Base-by-base conservation (phyloP, 2,113 vertebrate species). In the Malaclemys terrapin region DNA sequence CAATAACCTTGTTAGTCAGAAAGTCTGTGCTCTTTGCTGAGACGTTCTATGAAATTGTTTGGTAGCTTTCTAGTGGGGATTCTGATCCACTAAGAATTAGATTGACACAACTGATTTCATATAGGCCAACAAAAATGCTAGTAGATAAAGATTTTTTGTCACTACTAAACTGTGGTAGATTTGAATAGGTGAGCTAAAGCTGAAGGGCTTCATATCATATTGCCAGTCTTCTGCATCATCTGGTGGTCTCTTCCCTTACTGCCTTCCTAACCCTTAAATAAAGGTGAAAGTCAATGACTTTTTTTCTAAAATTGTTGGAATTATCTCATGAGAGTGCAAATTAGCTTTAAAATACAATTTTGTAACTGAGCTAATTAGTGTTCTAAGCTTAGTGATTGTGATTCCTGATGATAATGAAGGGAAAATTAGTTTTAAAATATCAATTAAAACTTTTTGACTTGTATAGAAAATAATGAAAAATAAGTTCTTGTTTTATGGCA, bases 321-420 rank as follows among this genome's bases (percentile, higher is more conserved):
- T 85, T 94, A 80, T 87, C 86, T 95, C 86, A 90, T 75, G 91
- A 89, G 89, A 31, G 82, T 25, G 29, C 35, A 87, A 80, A 89
- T 86, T 89, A 56, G 69, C 38, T 38, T 38, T 93, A 88, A 91
- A 38, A 20, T 72, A 35, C 0, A 72, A 62, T 95, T 93, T 95
- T 84, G 20, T 86, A 90, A 42, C 87, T 94, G 22, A 82, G 86
- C 80, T 97, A 91, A 94, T 94, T 93, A 93, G 52, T 78, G 56
- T 57, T 91, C 8, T 75, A 82, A 89, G 49, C 49, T 92, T 94
- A 4, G 6, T 24, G 10, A 27, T 53, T 84, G 52, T 62, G 42
- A 52, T 80, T 94, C 49, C 31, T 13, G 2, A 10, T 85, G 85
- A 57, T 92, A 65, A 95, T 93, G 93, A 85, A 80, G 80, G 29